Conservation (phyloP, 2,888 invertebrate species). For the Acanthosoma haemorrhoidale region DNA sequence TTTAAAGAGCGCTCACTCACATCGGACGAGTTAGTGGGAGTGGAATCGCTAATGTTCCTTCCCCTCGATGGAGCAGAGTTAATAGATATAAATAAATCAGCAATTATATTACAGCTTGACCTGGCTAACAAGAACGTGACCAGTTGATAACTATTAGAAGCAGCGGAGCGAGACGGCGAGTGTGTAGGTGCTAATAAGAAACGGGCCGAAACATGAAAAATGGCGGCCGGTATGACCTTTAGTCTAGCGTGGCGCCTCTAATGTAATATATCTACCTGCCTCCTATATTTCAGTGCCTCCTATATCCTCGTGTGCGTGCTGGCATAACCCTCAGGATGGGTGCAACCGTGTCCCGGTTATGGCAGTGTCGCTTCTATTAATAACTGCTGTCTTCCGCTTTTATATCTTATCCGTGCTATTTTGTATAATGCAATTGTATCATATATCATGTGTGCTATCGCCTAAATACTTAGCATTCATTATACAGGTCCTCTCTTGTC, state of each 20-base stretch:
- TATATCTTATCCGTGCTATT: too few species aligned
- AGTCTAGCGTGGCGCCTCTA: neutral
- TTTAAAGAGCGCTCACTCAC: neutral
- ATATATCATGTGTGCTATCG: too few species aligned
- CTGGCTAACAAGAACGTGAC: neutral
- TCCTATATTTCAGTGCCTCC: neutral
- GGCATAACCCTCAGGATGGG: too few species aligned
- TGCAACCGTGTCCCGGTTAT: too few species aligned
- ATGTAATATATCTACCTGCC: too few species aligned
- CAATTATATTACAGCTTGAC: neutral
- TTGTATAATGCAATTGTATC: too few species aligned
- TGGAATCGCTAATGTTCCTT: too few species aligned
- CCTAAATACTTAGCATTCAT: too few species aligned
- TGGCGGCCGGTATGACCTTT: neutral
- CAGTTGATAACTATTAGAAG: neutral
- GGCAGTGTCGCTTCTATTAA: too few species aligned
- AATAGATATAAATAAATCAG: neutral
- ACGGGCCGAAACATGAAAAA: neutral
- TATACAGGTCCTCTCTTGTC: too few species aligned
- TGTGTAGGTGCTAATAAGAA: too few species aligned
- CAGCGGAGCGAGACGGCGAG: neutral
- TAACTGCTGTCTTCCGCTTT: too few species aligned
- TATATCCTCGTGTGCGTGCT: neutral
- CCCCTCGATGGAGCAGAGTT: neutral
- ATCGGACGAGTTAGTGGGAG: neutral